These are phyloP conservation scores for Choristoneura fumiferana DNA, from an alignment of 1,140 invertebrate species.

Conservation along the genomic window DNA sequence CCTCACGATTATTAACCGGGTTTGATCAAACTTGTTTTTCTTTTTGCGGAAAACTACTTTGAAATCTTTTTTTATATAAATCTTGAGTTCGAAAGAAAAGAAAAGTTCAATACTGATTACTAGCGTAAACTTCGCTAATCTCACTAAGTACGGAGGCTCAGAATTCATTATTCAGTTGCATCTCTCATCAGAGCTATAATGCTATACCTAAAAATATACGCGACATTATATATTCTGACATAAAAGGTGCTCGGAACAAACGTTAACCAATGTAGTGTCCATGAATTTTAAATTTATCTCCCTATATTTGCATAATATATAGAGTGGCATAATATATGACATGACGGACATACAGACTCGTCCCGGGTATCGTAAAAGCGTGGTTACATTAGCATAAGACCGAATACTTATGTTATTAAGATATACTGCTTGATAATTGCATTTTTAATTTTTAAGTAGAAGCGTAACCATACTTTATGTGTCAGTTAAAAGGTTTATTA, in stretches of 20 bases:
- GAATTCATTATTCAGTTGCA: too few relatives aligned
- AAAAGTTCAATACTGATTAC: too few relatives aligned
- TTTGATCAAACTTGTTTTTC: too few relatives aligned
- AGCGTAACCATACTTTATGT: background rate
- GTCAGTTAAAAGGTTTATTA: background rate
- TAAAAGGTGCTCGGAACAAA: background rate
- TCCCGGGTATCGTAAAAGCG: conserved; percentile 32
- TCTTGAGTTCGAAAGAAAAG: too few relatives aligned
- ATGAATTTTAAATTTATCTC: conserved; percentile 28
- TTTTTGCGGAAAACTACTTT: too few relatives aligned
- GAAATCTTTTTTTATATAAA: too few relatives aligned
- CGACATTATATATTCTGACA: conserved; percentile 1
- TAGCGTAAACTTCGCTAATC: too few relatives aligned
- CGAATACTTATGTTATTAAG: conserved; percentile 35
- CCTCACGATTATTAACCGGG: too few relatives aligned
- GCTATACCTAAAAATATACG: background rate
- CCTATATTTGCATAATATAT: conserved; percentile 27
- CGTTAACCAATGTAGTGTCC: conserved; percentile 4
- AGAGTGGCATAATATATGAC: conserved; percentile 17
- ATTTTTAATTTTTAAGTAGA: conserved; percentile 25
- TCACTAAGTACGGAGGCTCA: too few relatives aligned
- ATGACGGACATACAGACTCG: background rate
- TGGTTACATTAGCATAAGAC: conserved; percentile 41
- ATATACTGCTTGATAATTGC: conserved; percentile 29
- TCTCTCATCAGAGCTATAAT: too few relatives aligned